phyloP scores from a whole-genome alignment of 2,797 vertebrate genomes.

The Anabacerthia variegaticeps region DNA sequence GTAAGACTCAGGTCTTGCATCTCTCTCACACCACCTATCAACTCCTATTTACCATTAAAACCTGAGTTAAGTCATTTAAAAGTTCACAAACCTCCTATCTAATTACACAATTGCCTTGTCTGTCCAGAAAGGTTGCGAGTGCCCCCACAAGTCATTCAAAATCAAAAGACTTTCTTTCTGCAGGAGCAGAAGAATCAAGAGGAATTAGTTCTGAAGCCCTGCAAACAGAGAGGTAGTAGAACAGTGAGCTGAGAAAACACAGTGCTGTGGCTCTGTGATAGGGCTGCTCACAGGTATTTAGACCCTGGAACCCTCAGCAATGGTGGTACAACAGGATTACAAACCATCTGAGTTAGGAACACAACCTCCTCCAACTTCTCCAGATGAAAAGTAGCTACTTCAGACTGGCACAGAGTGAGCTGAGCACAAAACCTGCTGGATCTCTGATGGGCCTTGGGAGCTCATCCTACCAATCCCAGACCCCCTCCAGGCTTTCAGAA shows the following conservation, averaged over 20 bases:
- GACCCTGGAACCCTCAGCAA: neutral
- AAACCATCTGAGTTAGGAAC: neutral
- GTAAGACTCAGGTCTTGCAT: neutral
- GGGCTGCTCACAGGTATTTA: neutral
- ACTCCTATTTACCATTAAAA: neutral
- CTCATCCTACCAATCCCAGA: neutral
- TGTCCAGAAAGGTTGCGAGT: neutral
- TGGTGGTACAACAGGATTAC: neutral
- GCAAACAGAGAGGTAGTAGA: neutral
- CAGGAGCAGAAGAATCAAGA: neutral
- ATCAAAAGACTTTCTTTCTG: neutral
- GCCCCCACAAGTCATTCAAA: neutral
- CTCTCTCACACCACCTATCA: neutral
- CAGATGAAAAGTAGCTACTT: neutral
- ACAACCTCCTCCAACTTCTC: neutral
- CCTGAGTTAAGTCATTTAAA: neutral
- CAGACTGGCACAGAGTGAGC: neutral
- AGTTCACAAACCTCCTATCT: neutral
- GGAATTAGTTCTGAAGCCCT: neutral
- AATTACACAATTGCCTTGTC: neutral
- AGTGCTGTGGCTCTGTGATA: neutral
- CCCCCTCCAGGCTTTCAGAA: neutral
- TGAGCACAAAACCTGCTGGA: neutral
- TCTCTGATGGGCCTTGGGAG: neutral
- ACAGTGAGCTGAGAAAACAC: neutral